Evolutionary conservation across 2,113 vertebrate genomes (phyloP), one percentile per base, ranked within the genome.

Genomic region (Oreochromis spilurus): DNA sequence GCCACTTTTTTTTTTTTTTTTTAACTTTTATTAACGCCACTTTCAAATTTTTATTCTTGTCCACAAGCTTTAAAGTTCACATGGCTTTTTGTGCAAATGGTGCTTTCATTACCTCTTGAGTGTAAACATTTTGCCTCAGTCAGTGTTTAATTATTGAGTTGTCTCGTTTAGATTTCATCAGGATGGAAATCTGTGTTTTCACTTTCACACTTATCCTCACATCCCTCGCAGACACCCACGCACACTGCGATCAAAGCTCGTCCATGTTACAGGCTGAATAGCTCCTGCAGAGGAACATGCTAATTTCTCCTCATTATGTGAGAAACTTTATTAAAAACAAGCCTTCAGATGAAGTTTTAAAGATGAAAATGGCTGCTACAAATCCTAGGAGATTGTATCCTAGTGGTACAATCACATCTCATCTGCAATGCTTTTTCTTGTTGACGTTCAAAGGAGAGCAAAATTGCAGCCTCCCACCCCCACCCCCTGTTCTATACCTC

Each of bases 401-500:
- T 12, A 43, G 34, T 24, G 60, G 19, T 31, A 34, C 75, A 87
- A 62, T 38, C 62, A 58, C 40, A 26, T 43, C 11, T 40, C 4
- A 78, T 81, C 29, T 40, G 11, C 29, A n/a, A 38, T 43, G 36
- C 38, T 53, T 31, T 72, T 24, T 70, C 54, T 75, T 57, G 36
- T 24, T 79, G 21, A 6, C 0, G 7, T n/a, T 55, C 16, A 38
- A 52, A 78, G 4, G 3, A 60, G 9, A 75, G 7, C 16, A 36
- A 5, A n/a, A 52, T 14, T 48, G 48, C 5, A 70, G 38, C 24
- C 9, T 9, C 26, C 16, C 43, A 0, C 5, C 14, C 31, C 16
- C 58, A 17, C 34, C 6, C n/a, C 62, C n/a, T 4, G 24, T 31
- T n/a, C 3, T 45, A 2, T 81, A 99, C 98, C 97, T 99, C 99